Base-by-base conservation (phyloP, 2,113 vertebrate species). In the Ammodramus savannarum region DNA sequence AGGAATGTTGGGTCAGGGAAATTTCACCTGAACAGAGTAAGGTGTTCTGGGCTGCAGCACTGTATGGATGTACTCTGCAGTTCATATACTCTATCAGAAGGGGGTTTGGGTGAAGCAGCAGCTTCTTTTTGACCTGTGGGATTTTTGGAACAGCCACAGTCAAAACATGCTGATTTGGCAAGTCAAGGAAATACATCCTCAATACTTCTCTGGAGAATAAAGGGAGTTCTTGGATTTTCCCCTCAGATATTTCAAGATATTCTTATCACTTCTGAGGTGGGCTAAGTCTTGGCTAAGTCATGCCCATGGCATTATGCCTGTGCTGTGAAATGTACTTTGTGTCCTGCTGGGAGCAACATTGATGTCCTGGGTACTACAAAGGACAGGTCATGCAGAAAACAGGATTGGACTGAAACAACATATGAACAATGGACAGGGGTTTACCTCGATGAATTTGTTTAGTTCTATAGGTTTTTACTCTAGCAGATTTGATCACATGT, bases 1-100 rank as follows among this genome's bases (percentile, higher is more conserved):
- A 55, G 15, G 69, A 43, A 43, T 5, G 3, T 31, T 13, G 41
- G 23, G 34, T 69, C 26, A 18, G 61, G 66, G 16, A 73, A 12
- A 69, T 20, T 76, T 69, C 41, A 34, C 38, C 32, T 36, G 19
- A 43, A 16, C 10, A 34, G n/a, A 31, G 31, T 21, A 4, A n/a
- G 18, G 31, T 10, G 39, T 9, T 58, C 41, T 38, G 51, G 39
- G 18, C 18, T 38, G 59, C 51, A 27, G n/a, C 31, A 1, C 13
- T 57, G 21, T 10, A 3, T n/a, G 6, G 9, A 1, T 7, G 20
- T 5, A 46, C 11, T 48, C 16, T 36, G 48, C 15, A 26, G 16
- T 3, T 20, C 39, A 16, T 19, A 4, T 0, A 8, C 8, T 17
- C 48, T 31, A 0, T 54, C 48, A 71, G 14, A 74, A 59, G 12